Evolutionary conservation across 2,888 invertebrate genomes (phyloP), one percentile per base, ranked within the genome.

Genomic region (Volucella inflata): DNA sequence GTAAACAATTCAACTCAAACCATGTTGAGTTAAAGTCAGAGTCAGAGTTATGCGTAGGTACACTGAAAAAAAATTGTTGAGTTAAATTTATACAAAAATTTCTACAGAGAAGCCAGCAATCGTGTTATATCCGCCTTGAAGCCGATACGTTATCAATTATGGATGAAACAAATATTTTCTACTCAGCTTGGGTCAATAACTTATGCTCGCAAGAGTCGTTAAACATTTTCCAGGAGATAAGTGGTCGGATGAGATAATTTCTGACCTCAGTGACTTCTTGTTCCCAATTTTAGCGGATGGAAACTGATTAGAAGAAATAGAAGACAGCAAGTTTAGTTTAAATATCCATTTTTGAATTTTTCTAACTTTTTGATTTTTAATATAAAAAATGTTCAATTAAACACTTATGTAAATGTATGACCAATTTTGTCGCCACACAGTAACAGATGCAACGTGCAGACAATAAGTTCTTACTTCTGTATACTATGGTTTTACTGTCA

Each of bases 161-260:
- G 17, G 16, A 12, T 0, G 30, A 21, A 14, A 70, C 2, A 57
- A n/a, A n/a, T n/a, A 46, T 68, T 51, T 51, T 44, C 17, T 12
- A 50, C 21, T 30, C 40, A 65, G 48, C 9, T 70, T 8, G 16
- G 70, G 78, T 70, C 77, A 46, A 68, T 77, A 42, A 62, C 77
- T 68, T 62, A 44, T 38, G 51, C 16, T 50, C 3, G 6, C 8
- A 48, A 2, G 38, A 48, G 9, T 50, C 12, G 50, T 16, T 8
- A 9, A 30, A 2, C 4, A 17, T 8, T 51, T 12, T 12, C 8
- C 4, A 10, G 12, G 53, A 48, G 64, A 60, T 64, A 50, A 59
- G 68, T 9, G 53, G 70, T 14, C n/a, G 17, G 3, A 16, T 4
- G 36, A 70, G 59, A 70, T 70, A 59, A 21, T 50, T 36, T 36